These are phyloP conservation scores for Cheilosia impressa DNA, from an alignment of 2,888 invertebrate genomes.

Conservation along the genomic window DNA sequence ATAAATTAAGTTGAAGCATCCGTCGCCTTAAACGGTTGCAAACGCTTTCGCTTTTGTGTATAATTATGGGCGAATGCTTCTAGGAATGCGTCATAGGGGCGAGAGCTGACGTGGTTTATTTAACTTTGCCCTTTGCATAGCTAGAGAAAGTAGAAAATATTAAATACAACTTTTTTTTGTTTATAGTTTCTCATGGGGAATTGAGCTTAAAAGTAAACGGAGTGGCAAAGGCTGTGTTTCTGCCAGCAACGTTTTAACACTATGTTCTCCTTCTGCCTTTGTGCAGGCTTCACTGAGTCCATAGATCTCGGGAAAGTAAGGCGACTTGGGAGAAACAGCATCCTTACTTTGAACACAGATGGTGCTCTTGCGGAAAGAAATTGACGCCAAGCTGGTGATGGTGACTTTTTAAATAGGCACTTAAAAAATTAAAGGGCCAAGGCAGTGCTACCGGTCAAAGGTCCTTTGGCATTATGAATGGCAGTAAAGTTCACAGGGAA, in stretches of 20 bases:
- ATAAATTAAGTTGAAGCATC: conserved; percentile 41
- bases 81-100: conserved; percentile 20
- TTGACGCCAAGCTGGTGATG: too few relatives aligned
- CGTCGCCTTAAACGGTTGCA: conserved; percentile 29
- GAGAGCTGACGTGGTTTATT: background rate
- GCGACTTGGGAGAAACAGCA: background rate
- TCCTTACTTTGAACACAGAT: background rate
- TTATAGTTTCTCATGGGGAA: conserved; percentile 15
- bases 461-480: too few relatives aligned
- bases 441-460: too few relatives aligned
- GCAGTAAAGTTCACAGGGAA: too few relatives aligned
- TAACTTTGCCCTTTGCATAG: conserved; percentile 1
- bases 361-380: too few relatives aligned
- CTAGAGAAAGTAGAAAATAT: conserved; percentile 8
- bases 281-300: background rate
- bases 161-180: conserved; percentile 27
- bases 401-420: too few relatives aligned
- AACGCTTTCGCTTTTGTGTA: conserved; percentile 21
- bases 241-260: background rate
- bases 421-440: too few relatives aligned
- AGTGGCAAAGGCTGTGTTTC: background rate
- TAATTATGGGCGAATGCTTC: conserved; percentile 24
- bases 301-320: background rate
- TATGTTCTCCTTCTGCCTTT: background rate
- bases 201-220: background rate